Base-by-base conservation (phyloP, 2,797 vertebrate species). In the Streptopelia turtur region DNA sequence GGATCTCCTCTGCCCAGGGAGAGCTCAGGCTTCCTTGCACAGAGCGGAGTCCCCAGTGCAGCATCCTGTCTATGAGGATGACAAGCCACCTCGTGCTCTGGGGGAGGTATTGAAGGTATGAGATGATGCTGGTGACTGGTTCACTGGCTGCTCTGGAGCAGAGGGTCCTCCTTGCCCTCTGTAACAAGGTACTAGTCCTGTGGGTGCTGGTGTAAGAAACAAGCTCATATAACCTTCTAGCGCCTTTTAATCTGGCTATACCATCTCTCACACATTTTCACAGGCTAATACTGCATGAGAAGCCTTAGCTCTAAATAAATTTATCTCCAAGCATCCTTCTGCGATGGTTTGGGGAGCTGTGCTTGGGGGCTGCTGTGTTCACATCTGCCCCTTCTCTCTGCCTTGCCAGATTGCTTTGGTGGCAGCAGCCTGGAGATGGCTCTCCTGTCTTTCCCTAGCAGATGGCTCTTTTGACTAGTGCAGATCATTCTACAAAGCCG, bases 381-480 rank as follows among this genome's bases (percentile, higher is more conserved):
- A 3, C 24, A 10, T 60, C 60, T 68, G 71, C 18, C 23, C 23
- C 65, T 87, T 10, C 30, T 80, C 75, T 70, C 57, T 55, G 75
- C 76, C 1, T n/a, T 77, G 82, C 76, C 16, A 47, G 68, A n/a
- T 31, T 72, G 89, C n/a, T 75, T 53, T 95, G 91, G 89, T 87
- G 89, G 72, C 92, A 65, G 82, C 15, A 43, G 94, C 91, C 92
- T 96, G 93, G 93, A 96, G 94, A 57, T 94, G 94, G 91, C 95
- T 95, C 93, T 92, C 89, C 95, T 91, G 91, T 30, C 84, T 55
- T 96, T 93, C 72, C 68, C 37, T 82, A 65, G 84, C 35, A 57
- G 25, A 71, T 13, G 41, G 4, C 52, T 68, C 75, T 61, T 82
- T 16, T 37, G 41, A 17, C 16, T 13, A 2, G 53, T 61, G 28